Evolutionary conservation across 1,140 invertebrate genomes (phyloP), one percentile per base, ranked within the genome.

Genomic region (Bombus cullumanus): DNA sequence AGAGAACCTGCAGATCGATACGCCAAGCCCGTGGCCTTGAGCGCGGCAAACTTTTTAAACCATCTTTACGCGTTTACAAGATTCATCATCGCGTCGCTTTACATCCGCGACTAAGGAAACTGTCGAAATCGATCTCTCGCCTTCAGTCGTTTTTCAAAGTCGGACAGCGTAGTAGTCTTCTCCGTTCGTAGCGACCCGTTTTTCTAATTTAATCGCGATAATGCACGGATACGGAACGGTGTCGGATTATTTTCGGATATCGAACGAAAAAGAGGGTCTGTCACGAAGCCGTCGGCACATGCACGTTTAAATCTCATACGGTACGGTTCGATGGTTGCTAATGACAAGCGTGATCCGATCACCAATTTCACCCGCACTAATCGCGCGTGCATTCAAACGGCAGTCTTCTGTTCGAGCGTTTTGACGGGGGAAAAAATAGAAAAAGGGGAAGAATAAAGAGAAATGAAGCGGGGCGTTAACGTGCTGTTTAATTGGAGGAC

Each of bases 241-340:
- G 34, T 41, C 13, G 57, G 72, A 75, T 83, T 83, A 76, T 83
- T 83, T 83, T 75, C 10, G 72, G 59, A 66, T 72, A 57, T 59
- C 37, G 37, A 39, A 39, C 37, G 10, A 71, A 39, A 12, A 10
- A 15, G 34, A 31, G 47, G 43, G 43, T 37, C 77, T 80, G 13
- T 37, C 31, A 22, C 18, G 47, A 22, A 53, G 47, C 47, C 47
- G 22, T 53, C 10, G n/a, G 31, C 41, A 37, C 37, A n/a, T 39
- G 5, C 53, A 25, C 53, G 25, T 64, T 74, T 53, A 37, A 66
- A 47, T 82, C 81, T 37, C 37, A 1, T 13, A 4, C 9, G 57
- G 39, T 28, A 53, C 53, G 28, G 81, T 62, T 83, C 81, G 53
- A n/a, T 34, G 81, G 59, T 83, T 68, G 18, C 34, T 10, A 81